Evolutionary conservation across 2,797 vertebrate species (phyloP).

Genomic region (Silurus aristotelis): DNA sequence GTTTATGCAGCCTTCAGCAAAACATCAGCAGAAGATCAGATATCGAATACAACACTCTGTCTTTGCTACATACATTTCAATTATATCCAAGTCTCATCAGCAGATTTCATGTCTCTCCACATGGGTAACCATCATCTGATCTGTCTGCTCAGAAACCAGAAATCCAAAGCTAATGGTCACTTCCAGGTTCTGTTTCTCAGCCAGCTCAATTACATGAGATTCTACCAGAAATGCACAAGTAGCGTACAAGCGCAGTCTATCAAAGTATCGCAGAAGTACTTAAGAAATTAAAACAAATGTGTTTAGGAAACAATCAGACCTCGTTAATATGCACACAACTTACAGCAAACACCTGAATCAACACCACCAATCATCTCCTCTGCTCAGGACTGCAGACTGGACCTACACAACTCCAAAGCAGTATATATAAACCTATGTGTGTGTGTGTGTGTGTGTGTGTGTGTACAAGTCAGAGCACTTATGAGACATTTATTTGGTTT

Average conservation of each 20-base stretch:
- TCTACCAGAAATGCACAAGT: too few relatives aligned
- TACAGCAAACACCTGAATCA: not conserved
- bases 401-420: not conserved
- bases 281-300: not conserved
- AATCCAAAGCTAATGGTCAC: not conserved
- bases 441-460: not conserved
- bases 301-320: not conserved
- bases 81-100: not conserved
- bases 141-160: not conserved
- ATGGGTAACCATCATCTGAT: not conserved
- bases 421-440: not conserved
- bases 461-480: conserved; percentile 65
- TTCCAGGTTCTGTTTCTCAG: too few relatives aligned
- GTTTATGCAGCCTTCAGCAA: too few relatives aligned
- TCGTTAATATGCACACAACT: not conserved
- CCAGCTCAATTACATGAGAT: too few relatives aligned
- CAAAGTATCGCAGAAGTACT: not conserved
- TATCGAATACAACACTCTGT: too few relatives aligned
- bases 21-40: too few relatives aligned
- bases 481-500: conserved; percentile 59
- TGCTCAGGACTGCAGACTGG: not conserved
- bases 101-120: not conserved
- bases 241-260: not conserved
- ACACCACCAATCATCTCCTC: not conserved
- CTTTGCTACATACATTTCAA: too few relatives aligned